A percentile compares a stretch with the other conserved stretches of the same genome.
Evolutionary conservation across 2,113 vertebrate genomes (phyloP).

Genomic region (Eolophus roseicapilla): DNA sequence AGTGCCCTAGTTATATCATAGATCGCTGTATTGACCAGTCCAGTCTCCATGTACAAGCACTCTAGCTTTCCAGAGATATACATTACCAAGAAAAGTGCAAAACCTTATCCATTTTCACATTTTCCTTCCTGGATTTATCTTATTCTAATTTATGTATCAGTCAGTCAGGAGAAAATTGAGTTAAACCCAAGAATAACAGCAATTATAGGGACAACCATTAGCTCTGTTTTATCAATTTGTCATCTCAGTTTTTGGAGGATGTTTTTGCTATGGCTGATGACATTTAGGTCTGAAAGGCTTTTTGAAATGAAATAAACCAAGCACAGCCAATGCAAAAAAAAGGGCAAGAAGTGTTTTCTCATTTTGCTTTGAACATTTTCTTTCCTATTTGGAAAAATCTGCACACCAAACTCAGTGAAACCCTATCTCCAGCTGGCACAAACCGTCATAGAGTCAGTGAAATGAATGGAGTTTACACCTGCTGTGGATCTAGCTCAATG

Average conservation of each 20-base stretch:
- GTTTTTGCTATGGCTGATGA: background rate
- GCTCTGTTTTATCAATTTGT: background rate
- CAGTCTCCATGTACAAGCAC: background rate
- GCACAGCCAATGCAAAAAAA: background rate
- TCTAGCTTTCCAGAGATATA: background rate
- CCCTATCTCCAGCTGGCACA: background rate
- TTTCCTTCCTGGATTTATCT: background rate
- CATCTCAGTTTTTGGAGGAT: background rate
- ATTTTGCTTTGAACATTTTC: background rate
- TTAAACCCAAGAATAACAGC: background rate
- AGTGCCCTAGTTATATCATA: background rate
- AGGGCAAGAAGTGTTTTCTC: background rate
- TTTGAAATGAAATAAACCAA: background rate
- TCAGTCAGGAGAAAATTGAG: background rate
- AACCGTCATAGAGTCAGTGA: background rate
- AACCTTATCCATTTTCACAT: background rate
- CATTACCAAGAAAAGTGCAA: background rate
- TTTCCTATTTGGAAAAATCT: slow-evolving; percentile 7
- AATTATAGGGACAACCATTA: background rate
- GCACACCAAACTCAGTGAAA: background rate
- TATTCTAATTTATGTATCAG: background rate
- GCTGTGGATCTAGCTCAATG: background rate
- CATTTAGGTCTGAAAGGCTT: slow-evolving; percentile 21
- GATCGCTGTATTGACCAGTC: background rate
- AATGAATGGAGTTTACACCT: background rate